Evolutionary conservation across 2,113 vertebrate species (phyloP), one percentile per base, ranked within the genome.

Genomic region (Dolichallabes microphthalmus): DNA sequence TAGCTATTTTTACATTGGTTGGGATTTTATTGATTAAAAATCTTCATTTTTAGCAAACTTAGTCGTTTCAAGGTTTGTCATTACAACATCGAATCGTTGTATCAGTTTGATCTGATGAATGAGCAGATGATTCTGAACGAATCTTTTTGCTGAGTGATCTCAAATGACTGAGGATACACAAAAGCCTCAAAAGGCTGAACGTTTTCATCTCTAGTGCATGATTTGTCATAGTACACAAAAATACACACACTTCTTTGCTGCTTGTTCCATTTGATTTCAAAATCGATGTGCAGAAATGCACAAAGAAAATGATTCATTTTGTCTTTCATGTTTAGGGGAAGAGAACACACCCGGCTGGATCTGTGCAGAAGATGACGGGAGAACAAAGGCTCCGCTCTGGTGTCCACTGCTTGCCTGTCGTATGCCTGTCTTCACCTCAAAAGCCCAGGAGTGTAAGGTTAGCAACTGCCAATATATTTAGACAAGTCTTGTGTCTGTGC

Each of bases 261-360:
- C 53, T 57, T 58, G 27, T 35, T 78, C 27, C 3, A 19, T 55
- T 77, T 55, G 74, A 55, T 71, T 82, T 58, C 8, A 35, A 66
- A 66, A 35, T 53, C 20, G 73, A 30, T 68, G 7, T n/a, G 61
- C 27, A 35, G 60, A 52, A 66, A n/a, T 81, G 60, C 39, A n/a
- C 6, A 4, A 32, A 80, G 32, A 69, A 39, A 50, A 71, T 30
- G 25, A 85, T 9, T 27, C 25, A 55, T 78, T 78, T 22, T 74
- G n/a, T 68, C 22, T 73, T 15, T 83, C n/a, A 19, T 0, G 84
- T 90, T 45, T 87, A 99, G 98, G 96, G 73, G 96, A 97, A 50
- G 98, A 98, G 90, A 99, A 99, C 92, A 96, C 96, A 87, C 96
- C 96, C 0, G 98, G 97, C 58, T 99, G 98, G 97, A 89, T 96